Evolutionary conservation across 2,888 invertebrate species (phyloP).

Genomic region (Tachina lurida): DNA sequence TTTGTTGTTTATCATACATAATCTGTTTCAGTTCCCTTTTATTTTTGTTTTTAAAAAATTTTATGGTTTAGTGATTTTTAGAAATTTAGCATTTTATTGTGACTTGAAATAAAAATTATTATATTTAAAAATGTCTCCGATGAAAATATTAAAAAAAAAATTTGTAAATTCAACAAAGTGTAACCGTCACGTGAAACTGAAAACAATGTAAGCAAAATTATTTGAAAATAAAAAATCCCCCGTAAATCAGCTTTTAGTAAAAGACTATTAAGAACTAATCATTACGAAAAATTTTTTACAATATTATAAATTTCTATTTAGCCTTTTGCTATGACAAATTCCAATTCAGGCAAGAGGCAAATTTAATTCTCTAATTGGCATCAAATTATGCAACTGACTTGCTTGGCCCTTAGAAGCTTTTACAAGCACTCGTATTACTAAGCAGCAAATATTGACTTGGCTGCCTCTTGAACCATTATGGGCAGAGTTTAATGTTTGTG

Average conservation of each 20-base stretch:
- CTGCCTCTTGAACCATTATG: not conserved
- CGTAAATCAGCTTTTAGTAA: conserved; percentile 1
- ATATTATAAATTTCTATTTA: conserved; percentile 6
- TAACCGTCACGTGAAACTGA: conserved; percentile 68
- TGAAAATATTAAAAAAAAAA: conserved; percentile 32
- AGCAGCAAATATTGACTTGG: conserved; percentile 32
- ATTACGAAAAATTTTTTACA: conserved; percentile 29
- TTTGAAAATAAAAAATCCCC: not conserved
- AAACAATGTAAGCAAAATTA: conserved; percentile 1
- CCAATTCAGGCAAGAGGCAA: conserved; percentile 1
- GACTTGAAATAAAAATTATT: conserved; percentile 34
- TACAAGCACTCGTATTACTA: conserved; percentile 56
- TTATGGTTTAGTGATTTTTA: conserved; percentile 68
- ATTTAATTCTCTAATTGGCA: conserved; percentile 61
- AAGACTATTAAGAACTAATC: conserved; percentile 27
- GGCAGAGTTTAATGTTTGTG: conserved; percentile 1
- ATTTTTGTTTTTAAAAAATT: conserved; percentile 42
- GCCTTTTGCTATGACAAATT: not conserved
- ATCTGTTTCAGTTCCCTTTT: conserved; percentile 36
- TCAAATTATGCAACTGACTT: conserved; percentile 44
- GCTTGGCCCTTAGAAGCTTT: not conserved
- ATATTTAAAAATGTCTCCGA: conserved; percentile 44
- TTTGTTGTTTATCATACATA: conserved; percentile 66
- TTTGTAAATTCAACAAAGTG: conserved; percentile 59
- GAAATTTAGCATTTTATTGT: conserved; percentile 63